Evolutionary conservation across 1,140 invertebrate species (phyloP), one percentile per base, ranked within the genome.

Genomic region (Nylanderia fulva): DNA sequence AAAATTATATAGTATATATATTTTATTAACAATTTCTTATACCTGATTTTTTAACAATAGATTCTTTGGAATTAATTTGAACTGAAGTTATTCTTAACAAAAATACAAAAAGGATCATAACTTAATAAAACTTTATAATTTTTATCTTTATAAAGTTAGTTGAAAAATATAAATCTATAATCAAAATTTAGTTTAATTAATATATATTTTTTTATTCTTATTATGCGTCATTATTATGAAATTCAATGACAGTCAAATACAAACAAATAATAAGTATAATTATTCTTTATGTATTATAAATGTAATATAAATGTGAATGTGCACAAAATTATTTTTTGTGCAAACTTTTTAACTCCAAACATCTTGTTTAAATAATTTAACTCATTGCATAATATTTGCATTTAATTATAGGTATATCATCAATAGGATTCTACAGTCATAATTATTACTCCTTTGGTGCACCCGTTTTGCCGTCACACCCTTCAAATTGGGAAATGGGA

Each of bases 401-500:
- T 39, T 52, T 36, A n/a, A 29, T 90, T 77, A 52, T 66, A 91
- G 84, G 91, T 36, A 29, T 86, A 15, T 36, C 52, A n/a, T 86
- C 91, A 9, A 4, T 89, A 7, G 84, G 80, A 3, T 3, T 90
- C 0, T 0, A 2, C 5, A 1, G 0, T 24, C 0, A 1, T 0
- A 15, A 45, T 58, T 48, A 90, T 21, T 86, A 85, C 18, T 2
- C 8, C 1, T 33, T 91, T 6, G 91, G 90, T 7, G 74, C 79
- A 27, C 56, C 86, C 0, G 2, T 88, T 5, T 13, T 91, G 7
- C 56, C 88, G n/a, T 91, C 91, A 21, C 89, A 91, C 79, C 82
- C 85, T n/a, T 90, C 86, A 6, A 68, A 63, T 8, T 91, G 89
- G 87, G 91, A 91, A 56, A 61, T 90, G 27, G 15, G 60, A 8